Percentiles rank a stretch among this genome's conserved stretches.
These are phyloP conservation scores for Heterocephalus glaber DNA, from an alignment of 2,113 vertebrate species.

Conservation along the genomic window DNA sequence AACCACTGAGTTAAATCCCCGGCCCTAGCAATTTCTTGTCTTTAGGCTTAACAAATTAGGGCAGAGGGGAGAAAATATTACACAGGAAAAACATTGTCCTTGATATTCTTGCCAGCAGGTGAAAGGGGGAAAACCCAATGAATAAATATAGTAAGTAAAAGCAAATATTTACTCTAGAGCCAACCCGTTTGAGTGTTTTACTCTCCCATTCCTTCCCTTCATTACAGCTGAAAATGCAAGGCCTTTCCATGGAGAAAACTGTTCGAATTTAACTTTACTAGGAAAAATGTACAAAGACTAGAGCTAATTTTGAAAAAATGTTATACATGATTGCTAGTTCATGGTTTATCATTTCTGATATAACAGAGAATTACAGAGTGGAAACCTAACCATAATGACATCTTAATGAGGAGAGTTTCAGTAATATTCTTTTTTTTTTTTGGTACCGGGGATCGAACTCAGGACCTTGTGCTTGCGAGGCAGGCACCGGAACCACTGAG, in stretches of 20 bases:
- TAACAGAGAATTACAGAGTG: background rate
- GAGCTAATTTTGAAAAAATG: background rate
- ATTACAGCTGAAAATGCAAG: background rate
- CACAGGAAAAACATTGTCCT: background rate
- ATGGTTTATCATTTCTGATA: conserved; percentile 40
- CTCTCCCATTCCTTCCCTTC: background rate
- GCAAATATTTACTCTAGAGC: background rate
- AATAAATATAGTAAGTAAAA: background rate
- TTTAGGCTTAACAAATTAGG: background rate
- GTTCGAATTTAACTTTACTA: background rate
- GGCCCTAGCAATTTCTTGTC: background rate
- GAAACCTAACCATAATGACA: background rate
- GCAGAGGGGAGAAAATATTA: background rate
- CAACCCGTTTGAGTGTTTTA: background rate
- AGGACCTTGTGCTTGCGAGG: no score
- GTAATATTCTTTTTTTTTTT: background rate
- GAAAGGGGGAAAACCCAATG: background rate
- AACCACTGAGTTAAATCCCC: no score
- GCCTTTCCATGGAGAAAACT: background rate
- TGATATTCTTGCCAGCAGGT: background rate
- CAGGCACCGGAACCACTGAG: no score
- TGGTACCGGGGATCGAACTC: no score
- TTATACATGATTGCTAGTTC: background rate
- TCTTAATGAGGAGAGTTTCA: conserved; percentile 23
- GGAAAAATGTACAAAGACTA: conserved; percentile 20